Percentiles rank a stretch among this genome's conserved stretches.
phyloP scores from a whole-genome alignment of 2,113 vertebrate species.

The Arothron firmamentum region DNA sequence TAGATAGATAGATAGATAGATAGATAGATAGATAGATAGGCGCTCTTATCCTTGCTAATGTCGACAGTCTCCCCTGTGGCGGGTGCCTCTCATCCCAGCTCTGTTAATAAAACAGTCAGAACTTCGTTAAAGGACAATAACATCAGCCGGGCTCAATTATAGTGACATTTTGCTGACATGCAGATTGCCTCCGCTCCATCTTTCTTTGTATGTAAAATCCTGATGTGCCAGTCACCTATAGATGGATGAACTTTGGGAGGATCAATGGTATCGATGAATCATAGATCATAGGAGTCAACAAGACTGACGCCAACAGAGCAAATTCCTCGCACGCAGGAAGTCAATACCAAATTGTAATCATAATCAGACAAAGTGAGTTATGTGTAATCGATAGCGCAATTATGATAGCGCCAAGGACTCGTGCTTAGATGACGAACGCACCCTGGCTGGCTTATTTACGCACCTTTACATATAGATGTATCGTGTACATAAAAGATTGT shows the following conservation, averaged over 20 bases:
- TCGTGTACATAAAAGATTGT: conserved; percentile 6
- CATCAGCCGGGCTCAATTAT: conserved; percentile 69
- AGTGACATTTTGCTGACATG: conserved; percentile 78
- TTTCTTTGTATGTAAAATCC: conserved; percentile 80
- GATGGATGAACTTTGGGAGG: conserved; percentile 86
- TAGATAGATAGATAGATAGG: conserved; percentile 18
- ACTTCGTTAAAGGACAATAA: conserved; percentile 74
- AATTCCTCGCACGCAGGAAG: conserved; percentile 81
- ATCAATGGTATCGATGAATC: conserved; percentile 84
- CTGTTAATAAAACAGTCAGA: conserved; percentile 73
- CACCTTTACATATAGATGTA: conserved; percentile 30
- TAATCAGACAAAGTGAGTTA: conserved; percentile 89
- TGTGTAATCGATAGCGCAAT: conserved; percentile 90
- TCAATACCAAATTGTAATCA: conserved; percentile 90
- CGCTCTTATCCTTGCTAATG: conserved; percentile 68
- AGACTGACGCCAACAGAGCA: conserved; percentile 81
- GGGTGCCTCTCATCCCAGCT: conserved; percentile 61
- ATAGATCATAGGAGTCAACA: conserved; percentile 84
- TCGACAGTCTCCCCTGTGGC: conserved; percentile 70
- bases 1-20: conserved; percentile 12
- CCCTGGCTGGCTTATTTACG: conserved; percentile 61
- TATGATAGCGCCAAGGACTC: conserved; percentile 78
- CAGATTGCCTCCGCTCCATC: conserved; percentile 72
- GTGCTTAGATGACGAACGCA: conserved; percentile 50
- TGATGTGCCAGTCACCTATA: conserved; percentile 83